A percentile compares a stretch with the other conserved stretches of the same genome.
Evolutionary conservation across 2,797 vertebrate species (phyloP).

Genomic region (Enteromius paludinosus): DNA sequence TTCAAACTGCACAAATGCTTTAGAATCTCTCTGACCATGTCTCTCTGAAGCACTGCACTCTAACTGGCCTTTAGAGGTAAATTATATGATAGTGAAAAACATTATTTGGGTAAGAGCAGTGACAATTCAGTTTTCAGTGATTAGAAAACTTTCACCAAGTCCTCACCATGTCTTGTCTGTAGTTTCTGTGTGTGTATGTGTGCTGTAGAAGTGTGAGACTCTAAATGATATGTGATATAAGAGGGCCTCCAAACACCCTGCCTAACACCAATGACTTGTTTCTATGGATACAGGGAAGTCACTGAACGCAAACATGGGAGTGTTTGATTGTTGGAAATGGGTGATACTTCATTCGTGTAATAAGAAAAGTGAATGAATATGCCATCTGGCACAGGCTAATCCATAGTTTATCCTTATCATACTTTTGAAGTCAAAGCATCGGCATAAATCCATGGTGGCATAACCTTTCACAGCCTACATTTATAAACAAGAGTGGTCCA

Average conservation of each 20-base stretch:
- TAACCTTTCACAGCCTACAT: constrained; percentile 13
- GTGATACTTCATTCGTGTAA: constrained; percentile 7
- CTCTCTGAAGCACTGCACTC: constrained; percentile 1
- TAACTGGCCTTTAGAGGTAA: neutral
- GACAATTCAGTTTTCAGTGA: neutral
- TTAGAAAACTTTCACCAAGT: neutral
- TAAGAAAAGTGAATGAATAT: neutral
- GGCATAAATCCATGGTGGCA: neutral
- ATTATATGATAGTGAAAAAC: neutral
- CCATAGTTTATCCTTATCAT: neutral
- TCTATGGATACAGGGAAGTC: constrained; percentile 46
- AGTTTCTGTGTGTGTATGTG: neutral
- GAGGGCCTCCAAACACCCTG: constrained; percentile 28
- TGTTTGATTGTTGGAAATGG: neutral
- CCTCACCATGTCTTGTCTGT: neutral
- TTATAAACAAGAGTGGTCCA: constrained; percentile 7
- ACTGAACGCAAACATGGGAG: constrained; percentile 31
- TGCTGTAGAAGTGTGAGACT: constrained; percentile 28
- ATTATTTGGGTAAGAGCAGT: neutral
- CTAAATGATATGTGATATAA: constrained; percentile 36
- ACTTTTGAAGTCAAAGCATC: neutral
- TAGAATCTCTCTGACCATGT: constrained; percentile 2
- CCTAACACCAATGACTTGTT: constrained; percentile 40
- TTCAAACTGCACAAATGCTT: neutral
- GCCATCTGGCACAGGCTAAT: constrained; percentile 20